Conservation (phyloP, 1,140 invertebrate genomes). For the Geopemphigus sp. region DNA sequence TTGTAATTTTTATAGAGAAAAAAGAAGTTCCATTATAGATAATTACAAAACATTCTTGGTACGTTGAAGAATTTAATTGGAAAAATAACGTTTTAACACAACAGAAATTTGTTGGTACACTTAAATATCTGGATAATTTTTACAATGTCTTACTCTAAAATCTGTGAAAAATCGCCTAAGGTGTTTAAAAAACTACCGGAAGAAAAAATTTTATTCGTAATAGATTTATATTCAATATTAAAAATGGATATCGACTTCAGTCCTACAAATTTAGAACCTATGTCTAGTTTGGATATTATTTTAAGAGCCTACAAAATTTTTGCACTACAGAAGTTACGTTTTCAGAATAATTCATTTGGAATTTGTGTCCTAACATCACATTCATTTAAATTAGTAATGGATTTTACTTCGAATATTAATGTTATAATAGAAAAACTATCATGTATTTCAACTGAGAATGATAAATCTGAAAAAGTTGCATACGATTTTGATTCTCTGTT, state of each 20-base stretch:
- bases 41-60: too few relatives aligned
- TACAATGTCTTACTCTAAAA: slow-evolving; percentile 1
- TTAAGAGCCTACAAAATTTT: slow-evolving; percentile 8
- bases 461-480: slow-evolving; percentile 25
- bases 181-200: slow-evolving; percentile 16
- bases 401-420: slow-evolving; percentile 38
- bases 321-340: slow-evolving; percentile 15
- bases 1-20: too few relatives aligned
- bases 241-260: slow-evolving; percentile 30
- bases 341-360: slow-evolving; percentile 29
- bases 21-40: too few relatives aligned
- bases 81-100: too few relatives aligned
- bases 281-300: slow-evolving; percentile 28
- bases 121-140: background rate
- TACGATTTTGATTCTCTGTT: slow-evolving; percentile 31
- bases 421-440: slow-evolving; percentile 3
- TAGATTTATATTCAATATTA: background rate
- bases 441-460: background rate
- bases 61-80: too few relatives aligned
- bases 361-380: slow-evolving; percentile 31
- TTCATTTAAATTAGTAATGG: slow-evolving; percentile 10
- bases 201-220: slow-evolving; percentile 30
- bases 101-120: background rate
- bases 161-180: background rate
- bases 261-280: slow-evolving; percentile 16